These are phyloP conservation scores for Festucalex cinctus DNA, from an alignment of 2,113 vertebrate species.

Conservation along the genomic window DNA sequence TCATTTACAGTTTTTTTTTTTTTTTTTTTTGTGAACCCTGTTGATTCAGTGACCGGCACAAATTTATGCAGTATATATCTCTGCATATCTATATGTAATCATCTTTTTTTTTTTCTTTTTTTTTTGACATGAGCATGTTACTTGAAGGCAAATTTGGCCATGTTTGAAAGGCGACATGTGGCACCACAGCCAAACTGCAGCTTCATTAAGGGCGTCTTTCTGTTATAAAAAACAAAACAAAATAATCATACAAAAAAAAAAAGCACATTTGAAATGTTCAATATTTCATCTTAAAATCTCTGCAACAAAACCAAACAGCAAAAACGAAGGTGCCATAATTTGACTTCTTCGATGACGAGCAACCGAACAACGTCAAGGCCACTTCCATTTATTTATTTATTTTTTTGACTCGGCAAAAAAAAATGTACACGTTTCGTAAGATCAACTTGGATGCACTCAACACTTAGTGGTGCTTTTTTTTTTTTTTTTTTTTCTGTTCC, in stretches of 20 bases:
- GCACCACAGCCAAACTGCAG: constrained; percentile 59
- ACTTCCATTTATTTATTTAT: no score
- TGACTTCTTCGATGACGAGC: constrained; percentile 3
- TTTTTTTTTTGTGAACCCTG: constrained; percentile 57
- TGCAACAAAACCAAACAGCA: no score
- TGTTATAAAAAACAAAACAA: not conserved
- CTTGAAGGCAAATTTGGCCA: constrained; percentile 62
- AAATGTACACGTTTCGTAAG: constrained; percentile 53
- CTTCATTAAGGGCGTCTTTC: constrained; percentile 40
- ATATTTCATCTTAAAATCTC: constrained; percentile 6
- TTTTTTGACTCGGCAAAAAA: not conserved
- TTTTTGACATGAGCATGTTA: constrained; percentile 41
- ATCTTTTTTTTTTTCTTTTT: constrained; percentile 11
- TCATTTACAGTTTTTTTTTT: constrained; percentile 66
- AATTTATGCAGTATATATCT: constrained; percentile 34
- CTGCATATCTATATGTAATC: not conserved
- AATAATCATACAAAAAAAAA: no score
- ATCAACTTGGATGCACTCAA: constrained; percentile 29
- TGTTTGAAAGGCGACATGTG: constrained; percentile 61
- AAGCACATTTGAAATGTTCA: constrained; percentile 42
- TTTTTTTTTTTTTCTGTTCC: no score
- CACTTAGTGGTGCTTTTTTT: constrained; percentile 41
- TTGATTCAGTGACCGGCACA: constrained; percentile 71
- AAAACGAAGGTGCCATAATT: no score
- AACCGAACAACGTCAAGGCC: not conserved